These are phyloP conservation scores for Phlogophora meticulosa DNA, from an alignment of 2,888 invertebrate species.

Conservation along the genomic window DNA sequence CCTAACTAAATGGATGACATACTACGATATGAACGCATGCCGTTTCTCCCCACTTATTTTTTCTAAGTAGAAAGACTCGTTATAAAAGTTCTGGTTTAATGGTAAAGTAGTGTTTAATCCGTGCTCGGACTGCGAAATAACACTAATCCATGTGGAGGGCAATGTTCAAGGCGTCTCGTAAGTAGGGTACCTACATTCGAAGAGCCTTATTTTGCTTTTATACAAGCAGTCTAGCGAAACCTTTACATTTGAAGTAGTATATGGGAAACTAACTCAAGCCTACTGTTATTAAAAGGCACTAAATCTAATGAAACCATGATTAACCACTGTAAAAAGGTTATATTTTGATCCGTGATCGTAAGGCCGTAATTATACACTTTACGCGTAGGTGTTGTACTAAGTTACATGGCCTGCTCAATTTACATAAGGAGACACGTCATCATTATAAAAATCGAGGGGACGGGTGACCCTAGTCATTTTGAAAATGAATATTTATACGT, in stretches of 20 bases:
- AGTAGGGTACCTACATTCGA: no score
- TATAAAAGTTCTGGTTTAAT: conserved; percentile 63
- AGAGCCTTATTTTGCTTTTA: conserved; percentile 42
- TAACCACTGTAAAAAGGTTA: conserved; percentile 25
- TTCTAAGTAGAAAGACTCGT: conserved; percentile 62
- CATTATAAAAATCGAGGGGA: conserved; percentile 59
- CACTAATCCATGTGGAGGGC: conserved; percentile 52
- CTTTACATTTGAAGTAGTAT: conserved; percentile 4
- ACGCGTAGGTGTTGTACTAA: conserved; percentile 36
- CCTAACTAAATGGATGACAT: conserved; percentile 67
- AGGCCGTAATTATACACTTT: conserved; percentile 53
- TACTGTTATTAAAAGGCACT: conserved; percentile 33
- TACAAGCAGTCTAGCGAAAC: conserved; percentile 10
- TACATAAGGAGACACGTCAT: conserved; percentile 60
- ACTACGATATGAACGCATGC: conserved; percentile 51
- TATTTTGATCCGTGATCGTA: conserved; percentile 7
- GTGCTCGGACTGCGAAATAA: conserved; percentile 62
- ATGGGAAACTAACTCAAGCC: neutral
- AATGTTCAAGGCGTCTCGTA: conserved; percentile 34
- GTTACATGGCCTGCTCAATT: conserved; percentile 51
- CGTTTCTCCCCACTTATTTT: conserved; percentile 36
- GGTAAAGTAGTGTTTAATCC: conserved; percentile 63
- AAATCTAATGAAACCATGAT: conserved; percentile 10
- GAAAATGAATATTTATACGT: conserved; percentile 60
- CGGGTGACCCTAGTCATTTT: conserved; percentile 39